Evolutionary conservation across 2,888 invertebrate species (phyloP).

Genomic region (Ethmia dodecea): DNA sequence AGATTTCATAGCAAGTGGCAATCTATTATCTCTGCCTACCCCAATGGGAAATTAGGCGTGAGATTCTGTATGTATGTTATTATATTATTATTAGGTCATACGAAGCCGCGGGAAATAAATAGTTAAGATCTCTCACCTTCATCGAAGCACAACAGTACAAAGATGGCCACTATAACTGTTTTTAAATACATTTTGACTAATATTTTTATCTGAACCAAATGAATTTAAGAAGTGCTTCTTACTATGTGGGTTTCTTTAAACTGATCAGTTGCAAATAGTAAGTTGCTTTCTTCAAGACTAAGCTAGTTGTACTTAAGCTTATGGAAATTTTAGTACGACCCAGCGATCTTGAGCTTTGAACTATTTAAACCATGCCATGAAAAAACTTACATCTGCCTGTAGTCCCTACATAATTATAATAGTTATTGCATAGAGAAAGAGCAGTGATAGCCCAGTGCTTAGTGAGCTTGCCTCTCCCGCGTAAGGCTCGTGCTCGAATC

Average conservation of each 20-base stretch:
- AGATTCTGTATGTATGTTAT: too few relatives aligned
- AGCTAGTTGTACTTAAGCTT: constrained; percentile 21
- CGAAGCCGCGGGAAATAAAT: background rate
- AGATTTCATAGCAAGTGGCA: too few relatives aligned
- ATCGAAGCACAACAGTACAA: background rate
- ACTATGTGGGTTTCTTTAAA: background rate
- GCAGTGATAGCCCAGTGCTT: too few relatives aligned
- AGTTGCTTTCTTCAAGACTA: constrained; percentile 23
- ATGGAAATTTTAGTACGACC: constrained; percentile 22
- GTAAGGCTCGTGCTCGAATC: too few relatives aligned
- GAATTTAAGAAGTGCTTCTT: background rate
- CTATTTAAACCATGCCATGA: too few relatives aligned
- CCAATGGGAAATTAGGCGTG: too few relatives aligned
- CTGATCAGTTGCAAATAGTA: constrained; percentile 1
- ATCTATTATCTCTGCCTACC: too few relatives aligned
- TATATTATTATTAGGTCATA: too few relatives aligned
- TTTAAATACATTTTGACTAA: background rate
- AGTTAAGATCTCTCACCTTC: background rate
- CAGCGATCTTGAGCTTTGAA: constrained; percentile 24
- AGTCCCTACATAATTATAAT: too few relatives aligned
- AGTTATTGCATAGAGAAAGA: too few relatives aligned
- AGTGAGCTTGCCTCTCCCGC: too few relatives aligned
- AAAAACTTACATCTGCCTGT: too few relatives aligned
- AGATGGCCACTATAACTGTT: background rate
- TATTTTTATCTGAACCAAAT: background rate